Base-by-base conservation (phyloP, 1,140 invertebrate species). In the Campoletis sonorensis region DNA sequence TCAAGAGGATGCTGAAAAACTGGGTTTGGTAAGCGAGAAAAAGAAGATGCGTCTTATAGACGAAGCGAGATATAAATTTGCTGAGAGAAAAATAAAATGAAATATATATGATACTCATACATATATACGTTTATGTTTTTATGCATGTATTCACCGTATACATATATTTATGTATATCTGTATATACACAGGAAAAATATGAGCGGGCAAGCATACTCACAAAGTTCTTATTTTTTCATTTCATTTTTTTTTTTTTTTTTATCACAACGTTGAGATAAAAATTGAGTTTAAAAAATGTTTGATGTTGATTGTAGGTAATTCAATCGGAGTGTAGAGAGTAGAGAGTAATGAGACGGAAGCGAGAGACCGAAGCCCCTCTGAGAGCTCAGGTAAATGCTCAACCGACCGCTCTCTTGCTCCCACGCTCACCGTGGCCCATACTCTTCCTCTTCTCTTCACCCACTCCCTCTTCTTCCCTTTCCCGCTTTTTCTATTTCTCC, bases 221-320 rank as follows among this genome's bases (percentile, higher is more conserved):
- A 30, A 45, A 23, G 23, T 30, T 54, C 7, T 75, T 26, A 51
- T 75, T 75, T 40, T 15, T 51, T 73, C 49, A n/a, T n/a, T n/a
- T n/a, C 23, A 45, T 51, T 73, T 73, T 58, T 64, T 64, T 81
- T n/a, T n/a, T n/a, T 21, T 68, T 64, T 81, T 78, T 81, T 70
- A 77, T 67, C 73, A 40, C 37, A 33, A 70, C 16, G 49, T 21
- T 3, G 51, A 81, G 82, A 87, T 85, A 83, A 85, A 82, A 87
- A 89, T 88, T 88, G 86, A 89, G 85, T 89, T 88, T 85, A 87
- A 89, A 89, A 73, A 88, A 88, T 88, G 86, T 89, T 90, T 89
- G 85, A 90, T 88, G 86, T 89, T 86, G 87, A 90, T 90, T 88
- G 84, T 87, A 86, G 86, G 86, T 89, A 89, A 90, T 89, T 90